Base-by-base conservation (phyloP, 2,113 vertebrate genomes). In the Trogon melanurus region DNA sequence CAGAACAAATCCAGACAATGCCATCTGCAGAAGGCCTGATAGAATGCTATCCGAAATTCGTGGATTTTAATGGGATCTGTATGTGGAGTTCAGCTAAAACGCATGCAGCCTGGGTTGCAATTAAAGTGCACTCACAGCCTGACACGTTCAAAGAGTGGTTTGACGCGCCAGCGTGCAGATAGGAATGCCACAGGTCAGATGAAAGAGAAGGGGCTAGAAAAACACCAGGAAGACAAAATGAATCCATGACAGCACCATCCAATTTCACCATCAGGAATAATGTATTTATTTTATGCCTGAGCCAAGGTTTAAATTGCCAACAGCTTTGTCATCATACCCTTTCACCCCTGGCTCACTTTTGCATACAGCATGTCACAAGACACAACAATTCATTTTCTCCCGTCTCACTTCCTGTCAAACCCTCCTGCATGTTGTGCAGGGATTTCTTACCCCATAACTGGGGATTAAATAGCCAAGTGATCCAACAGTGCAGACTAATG, bases 221-320 rank as follows among this genome's bases (percentile, higher is more conserved):
- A 76, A 83, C 88, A 80, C 34, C 54, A 71, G 51, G 41, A 91
- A 81, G 76, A 85, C 65, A 86, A 72, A 89, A 91, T 82, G 88
- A 66, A 88, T 91, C 91, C 22, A 47, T 58, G 85, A 96, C 79
- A 84, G 81, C 45, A 79, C 81, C 91, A 69, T 97, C 44, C 85
- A 90, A 79, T 85, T 96, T 97, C 95, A 93, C 90, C 94, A 93
- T 78, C 70, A 88, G 83, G 92, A 96, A 91, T 95, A 95, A 94
- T 48, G 58, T 94, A 53, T 82, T 96, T 96, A 91, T 97, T 80
- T 65, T 94, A 80, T 79, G 58, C 58, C 60, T 87, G 74, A 95
- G 82, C 97, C 91, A 95, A 80, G 61, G 69, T 78, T 91, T 86
- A 96, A 96, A 96, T 95, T 98, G 82, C 86, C 95, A 97, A 95